phyloP scores from a whole-genome alignment of 1,140 invertebrate genomes.

The Bombus pyrosoma region DNA sequence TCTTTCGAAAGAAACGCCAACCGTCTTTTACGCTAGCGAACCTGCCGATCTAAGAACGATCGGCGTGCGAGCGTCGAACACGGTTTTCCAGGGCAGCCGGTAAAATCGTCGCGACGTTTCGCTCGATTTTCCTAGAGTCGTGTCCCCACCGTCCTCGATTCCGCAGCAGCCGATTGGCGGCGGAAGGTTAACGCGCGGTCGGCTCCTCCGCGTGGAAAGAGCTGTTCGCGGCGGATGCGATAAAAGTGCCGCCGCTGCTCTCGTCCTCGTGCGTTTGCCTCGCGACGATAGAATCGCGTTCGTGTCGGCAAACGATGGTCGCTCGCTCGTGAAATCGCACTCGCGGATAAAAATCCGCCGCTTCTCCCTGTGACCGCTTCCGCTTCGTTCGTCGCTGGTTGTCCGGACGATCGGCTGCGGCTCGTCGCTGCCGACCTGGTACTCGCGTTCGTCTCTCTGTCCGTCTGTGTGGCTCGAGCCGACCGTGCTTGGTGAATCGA shows the following conservation, averaged over 20 bases:
- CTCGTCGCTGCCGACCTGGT: neutral
- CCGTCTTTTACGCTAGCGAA: too few relatives aligned
- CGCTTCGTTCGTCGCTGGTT: neutral
- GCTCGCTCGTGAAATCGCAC: slow-evolving; percentile 44
- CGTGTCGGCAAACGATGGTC: slow-evolving; percentile 46
- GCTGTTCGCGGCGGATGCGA: slow-evolving; percentile 68
- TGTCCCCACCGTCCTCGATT: slow-evolving; percentile 31
- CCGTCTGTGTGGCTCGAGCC: neutral
- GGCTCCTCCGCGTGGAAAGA: slow-evolving; percentile 41
- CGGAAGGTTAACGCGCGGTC: slow-evolving; percentile 31
- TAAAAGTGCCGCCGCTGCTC: slow-evolving; percentile 50
- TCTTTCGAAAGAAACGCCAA: too few relatives aligned
- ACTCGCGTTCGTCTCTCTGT: neutral
- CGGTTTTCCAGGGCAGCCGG: neutral
- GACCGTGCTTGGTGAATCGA: neutral
- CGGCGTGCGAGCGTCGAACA: neutral
- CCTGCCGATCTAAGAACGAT: neutral
- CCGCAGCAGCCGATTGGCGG: slow-evolving; percentile 50
- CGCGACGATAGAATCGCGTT: slow-evolving; percentile 54
- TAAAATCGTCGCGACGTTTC: neutral
- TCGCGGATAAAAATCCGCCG: slow-evolving; percentile 10
- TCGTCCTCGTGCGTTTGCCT: slow-evolving; percentile 30
- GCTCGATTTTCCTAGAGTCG: slow-evolving; percentile 24
- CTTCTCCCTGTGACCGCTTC: slow-evolving; percentile 6
- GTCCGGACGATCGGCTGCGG: neutral